Conservation (phyloP, 2,797 vertebrate species). For the Hozukius guyotensis region DNA sequence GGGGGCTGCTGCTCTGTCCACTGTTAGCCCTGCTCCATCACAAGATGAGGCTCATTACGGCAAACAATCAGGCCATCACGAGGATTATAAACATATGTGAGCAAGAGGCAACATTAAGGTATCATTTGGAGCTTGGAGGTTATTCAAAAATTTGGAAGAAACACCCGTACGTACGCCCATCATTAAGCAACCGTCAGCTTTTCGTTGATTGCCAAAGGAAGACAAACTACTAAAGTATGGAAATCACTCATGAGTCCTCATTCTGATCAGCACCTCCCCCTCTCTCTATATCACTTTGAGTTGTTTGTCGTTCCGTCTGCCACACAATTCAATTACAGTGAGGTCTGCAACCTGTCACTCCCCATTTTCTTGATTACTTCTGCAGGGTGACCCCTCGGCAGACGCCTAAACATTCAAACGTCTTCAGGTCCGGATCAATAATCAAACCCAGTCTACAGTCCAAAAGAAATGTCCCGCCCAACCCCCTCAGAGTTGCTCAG, state of each 20-base stretch:
- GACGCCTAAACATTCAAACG: slow-evolving; percentile 29
- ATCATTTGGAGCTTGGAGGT: slow-evolving; percentile 1
- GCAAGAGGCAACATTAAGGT: not conserved
- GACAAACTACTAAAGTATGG: not conserved
- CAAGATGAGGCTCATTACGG: slow-evolving; percentile 37
- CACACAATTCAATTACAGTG: slow-evolving; percentile 50
- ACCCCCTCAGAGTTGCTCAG: not conserved
- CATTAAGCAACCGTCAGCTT: not conserved
- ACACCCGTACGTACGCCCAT: not conserved
- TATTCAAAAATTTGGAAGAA: not conserved
- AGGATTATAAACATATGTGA: slow-evolving; percentile 65
- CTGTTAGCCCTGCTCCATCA: slow-evolving; percentile 30
- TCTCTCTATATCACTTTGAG: slow-evolving; percentile 9
- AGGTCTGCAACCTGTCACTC: slow-evolving; percentile 41
- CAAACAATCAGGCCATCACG: slow-evolving; percentile 30
- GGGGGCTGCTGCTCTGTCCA: slow-evolving; percentile 22
- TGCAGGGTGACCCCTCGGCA: slow-evolving; percentile 27
- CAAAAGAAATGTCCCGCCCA: slow-evolving; percentile 1
- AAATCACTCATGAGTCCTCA: not conserved
- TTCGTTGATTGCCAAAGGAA: not conserved
- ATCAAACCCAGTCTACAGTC: slow-evolving; percentile 36
- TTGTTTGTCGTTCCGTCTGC: slow-evolving; percentile 9
- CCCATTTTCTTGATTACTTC: slow-evolving; percentile 63
- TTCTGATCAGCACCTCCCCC: not conserved
- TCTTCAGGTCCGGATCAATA: slow-evolving; percentile 70